Base-by-base conservation (phyloP, 92 coral and sea anemone genomes). In the Desmophyllum pertusum region DNA sequence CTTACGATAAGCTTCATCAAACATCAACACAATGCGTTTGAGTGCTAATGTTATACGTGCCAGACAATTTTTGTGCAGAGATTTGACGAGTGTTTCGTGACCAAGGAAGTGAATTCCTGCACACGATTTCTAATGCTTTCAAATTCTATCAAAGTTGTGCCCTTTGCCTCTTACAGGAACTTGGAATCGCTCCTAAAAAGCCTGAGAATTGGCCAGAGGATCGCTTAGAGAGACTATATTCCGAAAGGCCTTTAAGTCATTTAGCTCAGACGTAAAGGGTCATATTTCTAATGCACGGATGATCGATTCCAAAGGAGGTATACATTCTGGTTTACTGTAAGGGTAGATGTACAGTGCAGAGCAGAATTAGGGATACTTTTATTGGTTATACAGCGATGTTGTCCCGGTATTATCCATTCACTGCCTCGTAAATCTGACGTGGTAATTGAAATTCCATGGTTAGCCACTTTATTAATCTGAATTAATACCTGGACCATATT, bases 81-180 rank as follows among this genome's bases (percentile, higher is more conserved):
- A 39, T 38, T 55, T 71, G 42, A 64, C 19, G 70, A 51, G 70
- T 82, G 79, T 82, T 82, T 72, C 86, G 86, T 82, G 86, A 82
- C 86, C 30, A 29, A 79, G 53, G 64, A 42, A 72, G 59, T 73
- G 71, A 69, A 82, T 82, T 71, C 79, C 86, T 71, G 71, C 79
- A 70, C 86, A 71, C 71, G 19, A 53, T 30, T 43, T 18, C 57
- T 41, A 31, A 18, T 53, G 41, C 27, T 72, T 57, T 52, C 19
- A 10, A 25, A 52, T 57, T 70, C 45, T 31, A 40, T 29, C 73
- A 39, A 14, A 64, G 35, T 51, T 46, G 1, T 25, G 21, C 40
- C 25, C n/a, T 33, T 40, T 14, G 53, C 83, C 43, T 43, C 31
- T 31, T 14, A 50, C 21, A 19, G 5, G 13, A 51, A 51, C 77